Conservation (phyloP, 64 coral and sea anemone species). For the Montipora efflorescens region DNA sequence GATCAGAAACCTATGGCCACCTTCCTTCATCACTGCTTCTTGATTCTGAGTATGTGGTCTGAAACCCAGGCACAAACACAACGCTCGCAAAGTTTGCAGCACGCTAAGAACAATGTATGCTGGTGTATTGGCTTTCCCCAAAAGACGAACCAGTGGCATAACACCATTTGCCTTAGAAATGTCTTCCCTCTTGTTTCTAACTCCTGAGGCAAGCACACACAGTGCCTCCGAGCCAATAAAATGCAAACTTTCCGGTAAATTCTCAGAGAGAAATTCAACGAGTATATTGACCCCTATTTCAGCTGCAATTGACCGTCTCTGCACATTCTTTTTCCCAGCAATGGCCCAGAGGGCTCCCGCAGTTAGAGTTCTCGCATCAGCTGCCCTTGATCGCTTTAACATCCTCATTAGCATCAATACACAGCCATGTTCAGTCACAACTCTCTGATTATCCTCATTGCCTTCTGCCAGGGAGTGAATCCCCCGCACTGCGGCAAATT, state of each 20-base stretch:
- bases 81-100: conserved; percentile 79
- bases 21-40: conserved; percentile 69
- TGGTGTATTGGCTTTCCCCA: conserved; percentile 84
- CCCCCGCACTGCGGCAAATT: conserved; percentile 89
- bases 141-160: conserved; percentile 86
- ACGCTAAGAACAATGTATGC: conserved; percentile 86
- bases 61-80: conserved; percentile 89
- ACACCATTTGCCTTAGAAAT: conserved; percentile 84
- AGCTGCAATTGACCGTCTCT: conserved; percentile 85
- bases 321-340: conserved; percentile 82
- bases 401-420: conserved; percentile 93
- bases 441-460: conserved; percentile 85
- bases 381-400: conserved; percentile 77
- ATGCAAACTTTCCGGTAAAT: conserved; percentile 81
- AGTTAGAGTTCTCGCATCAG: conserved; percentile 78
- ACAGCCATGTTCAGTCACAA: conserved; percentile 89
- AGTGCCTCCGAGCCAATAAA: conserved; percentile 98
- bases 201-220: conserved; percentile 86
- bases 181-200: conserved; percentile 93
- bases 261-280: conserved; percentile 94
- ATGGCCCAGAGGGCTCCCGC: conserved; percentile 96
- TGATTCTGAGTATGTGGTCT: conserved; percentile 89
- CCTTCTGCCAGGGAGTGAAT: conserved; percentile 79
- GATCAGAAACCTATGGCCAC: conserved; percentile 83
- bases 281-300: conserved; percentile 90